Percentiles rank a stretch among this genome's conserved stretches.
Conservation (phyloP, 1,140 invertebrate species). For the Zeugodacus cucurbitae region DNA sequence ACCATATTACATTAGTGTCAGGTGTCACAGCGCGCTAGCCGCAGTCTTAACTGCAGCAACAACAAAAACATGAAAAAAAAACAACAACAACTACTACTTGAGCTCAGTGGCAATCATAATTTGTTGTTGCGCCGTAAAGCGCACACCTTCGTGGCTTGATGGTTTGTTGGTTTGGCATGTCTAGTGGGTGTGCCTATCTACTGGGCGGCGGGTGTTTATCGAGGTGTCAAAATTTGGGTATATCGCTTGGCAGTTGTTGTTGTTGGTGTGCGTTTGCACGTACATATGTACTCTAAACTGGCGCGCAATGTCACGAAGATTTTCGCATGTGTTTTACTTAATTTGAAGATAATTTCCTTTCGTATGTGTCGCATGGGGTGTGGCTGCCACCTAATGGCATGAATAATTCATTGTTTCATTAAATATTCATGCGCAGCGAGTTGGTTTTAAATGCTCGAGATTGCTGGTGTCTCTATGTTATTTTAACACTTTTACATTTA, state of each 20-base stretch:
- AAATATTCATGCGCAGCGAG: no score
- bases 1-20: slow-evolving; percentile 6
- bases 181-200: not conserved
- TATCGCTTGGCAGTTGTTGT: not conserved
- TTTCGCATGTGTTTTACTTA: not conserved
- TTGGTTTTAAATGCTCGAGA: no score
- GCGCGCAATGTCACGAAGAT: not conserved
- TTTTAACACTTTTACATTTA: no score
- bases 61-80: not conserved
- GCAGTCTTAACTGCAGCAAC: not conserved
- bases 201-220: not conserved
- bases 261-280: no score
- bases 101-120: not conserved
- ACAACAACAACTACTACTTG: not conserved
- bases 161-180: not conserved
- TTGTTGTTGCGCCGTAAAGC: not conserved
- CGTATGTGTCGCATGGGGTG: no score
- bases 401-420: no score
- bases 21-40: not conserved
- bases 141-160: not conserved
- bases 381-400: not conserved
- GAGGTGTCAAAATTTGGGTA: not conserved
- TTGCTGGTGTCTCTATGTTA: no score
- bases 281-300: not conserved
- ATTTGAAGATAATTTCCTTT: not conserved